These are phyloP conservation scores for Acanthis flammea DNA, from an alignment of 2,797 vertebrate genomes.

Conservation along the genomic window DNA sequence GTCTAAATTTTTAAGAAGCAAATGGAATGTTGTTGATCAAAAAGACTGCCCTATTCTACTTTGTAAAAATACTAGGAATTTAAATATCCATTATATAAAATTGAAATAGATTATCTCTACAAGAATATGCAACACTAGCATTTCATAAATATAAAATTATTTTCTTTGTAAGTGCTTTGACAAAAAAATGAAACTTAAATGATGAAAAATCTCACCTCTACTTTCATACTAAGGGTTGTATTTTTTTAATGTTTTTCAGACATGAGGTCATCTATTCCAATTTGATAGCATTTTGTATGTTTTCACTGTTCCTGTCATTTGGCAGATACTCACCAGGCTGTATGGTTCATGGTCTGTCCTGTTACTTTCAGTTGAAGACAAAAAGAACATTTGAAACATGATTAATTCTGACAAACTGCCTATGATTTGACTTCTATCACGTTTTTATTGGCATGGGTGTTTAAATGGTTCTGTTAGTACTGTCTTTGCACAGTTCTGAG, in stretches of 20 bases:
- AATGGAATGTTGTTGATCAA: conserved; percentile 58
- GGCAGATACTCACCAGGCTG: conserved; percentile 46
- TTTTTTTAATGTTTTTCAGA: conserved; percentile 66
- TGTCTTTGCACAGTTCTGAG: conserved; percentile 75
- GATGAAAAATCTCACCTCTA: conserved; percentile 61
- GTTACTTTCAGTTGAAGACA: conserved; percentile 57
- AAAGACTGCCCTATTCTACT: conserved; percentile 62
- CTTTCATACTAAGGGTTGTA: conserved; percentile 65
- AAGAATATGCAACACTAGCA: conserved; percentile 63
- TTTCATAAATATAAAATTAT: conserved; percentile 60
- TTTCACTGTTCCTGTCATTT: conserved; percentile 31
- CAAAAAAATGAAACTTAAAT: conserved; percentile 48
- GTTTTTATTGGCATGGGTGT: conserved; percentile 78
- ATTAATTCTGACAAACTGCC: conserved; percentile 62
- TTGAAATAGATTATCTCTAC: conserved; percentile 65
- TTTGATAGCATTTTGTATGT: conserved; percentile 61
- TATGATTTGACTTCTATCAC: conserved; percentile 68
- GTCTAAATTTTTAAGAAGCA: conserved; percentile 67
- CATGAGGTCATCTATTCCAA: conserved; percentile 53
- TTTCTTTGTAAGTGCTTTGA: conserved; percentile 69
- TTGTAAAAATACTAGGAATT: conserved; percentile 56
- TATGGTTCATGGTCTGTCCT: conserved; percentile 52
- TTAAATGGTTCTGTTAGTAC: conserved; percentile 80
- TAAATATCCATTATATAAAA: conserved; percentile 61
- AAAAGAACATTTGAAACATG: conserved; percentile 49